Percentiles rank a stretch among this genome's conserved stretches.
phyloP scores from a whole-genome alignment of 1,140 invertebrate species.

The Zaprionus ghesquierei region DNA sequence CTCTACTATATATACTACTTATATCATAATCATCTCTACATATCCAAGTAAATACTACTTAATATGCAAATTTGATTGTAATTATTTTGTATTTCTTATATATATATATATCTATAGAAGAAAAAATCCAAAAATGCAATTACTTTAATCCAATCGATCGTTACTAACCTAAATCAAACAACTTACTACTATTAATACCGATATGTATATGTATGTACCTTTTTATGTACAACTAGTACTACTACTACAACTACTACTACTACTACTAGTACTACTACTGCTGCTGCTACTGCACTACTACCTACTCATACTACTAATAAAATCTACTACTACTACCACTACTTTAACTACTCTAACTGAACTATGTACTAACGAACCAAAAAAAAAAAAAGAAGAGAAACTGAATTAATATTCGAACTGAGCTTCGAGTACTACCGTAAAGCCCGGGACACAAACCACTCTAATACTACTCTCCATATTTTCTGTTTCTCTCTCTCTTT shows the following conservation, averaged over 20 bases:
- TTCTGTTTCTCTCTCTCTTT: constrained; percentile 72
- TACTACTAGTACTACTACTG: constrained; percentile 35
- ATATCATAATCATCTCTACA: constrained; percentile 32
- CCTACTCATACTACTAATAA: constrained; percentile 13
- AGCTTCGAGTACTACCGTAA: constrained; percentile 21
- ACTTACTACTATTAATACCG: constrained; percentile 40
- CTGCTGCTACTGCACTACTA: constrained; percentile 45
- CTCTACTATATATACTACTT: constrained; percentile 13
- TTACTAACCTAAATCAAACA: constrained; percentile 35
- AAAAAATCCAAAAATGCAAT: constrained; percentile 43
- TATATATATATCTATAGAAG: constrained; percentile 26
- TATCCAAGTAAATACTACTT: constrained; percentile 39
- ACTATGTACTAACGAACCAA: constrained; percentile 29
- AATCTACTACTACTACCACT: constrained; percentile 18
- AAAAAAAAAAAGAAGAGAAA: constrained; percentile 8
- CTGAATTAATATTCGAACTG: constrained; percentile 28
- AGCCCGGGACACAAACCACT: constrained; percentile 41
- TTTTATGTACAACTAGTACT: constrained; percentile 22
- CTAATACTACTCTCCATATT: constrained; percentile 65
- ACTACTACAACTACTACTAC: constrained; percentile 11
- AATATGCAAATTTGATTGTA: constrained; percentile 48
- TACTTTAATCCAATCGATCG: constrained; percentile 24
- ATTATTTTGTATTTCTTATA: constrained; percentile 33
- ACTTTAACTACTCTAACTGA: constrained; percentile 13
- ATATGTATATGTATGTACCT: constrained; percentile 44